phyloP scores from a whole-genome alignment of 2,113 vertebrate genomes.

The Arothron firmamentum region DNA sequence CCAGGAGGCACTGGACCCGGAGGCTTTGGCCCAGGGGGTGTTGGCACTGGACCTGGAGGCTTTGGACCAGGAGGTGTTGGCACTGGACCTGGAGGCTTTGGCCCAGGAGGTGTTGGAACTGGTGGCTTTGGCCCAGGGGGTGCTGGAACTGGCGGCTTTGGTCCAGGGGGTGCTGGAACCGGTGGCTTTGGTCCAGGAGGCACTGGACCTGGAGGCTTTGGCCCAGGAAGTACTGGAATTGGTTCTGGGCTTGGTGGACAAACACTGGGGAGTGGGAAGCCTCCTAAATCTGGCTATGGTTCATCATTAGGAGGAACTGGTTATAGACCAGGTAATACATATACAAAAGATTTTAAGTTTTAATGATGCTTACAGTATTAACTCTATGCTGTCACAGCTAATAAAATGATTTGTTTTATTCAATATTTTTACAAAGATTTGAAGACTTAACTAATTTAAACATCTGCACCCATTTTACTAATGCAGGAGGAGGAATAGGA shows the following conservation, averaged over 20 bases:
- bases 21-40: slow-evolving; percentile 16
- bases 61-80: slow-evolving; percentile 26
- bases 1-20: slow-evolving; percentile 36
- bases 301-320: slow-evolving; percentile 47
- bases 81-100: slow-evolving; percentile 31
- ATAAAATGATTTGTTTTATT: too few relatives aligned
- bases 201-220: slow-evolving; percentile 26
- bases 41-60: slow-evolving; percentile 1
- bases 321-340: slow-evolving; percentile 54
- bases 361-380: too few relatives aligned
- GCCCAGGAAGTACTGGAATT: slow-evolving; percentile 28
- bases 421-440: too few relatives aligned
- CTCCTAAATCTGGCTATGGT: slow-evolving; percentile 62
- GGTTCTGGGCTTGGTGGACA: slow-evolving; percentile 50
- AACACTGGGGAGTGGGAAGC: slow-evolving; percentile 56
- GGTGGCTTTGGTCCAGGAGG: slow-evolving; percentile 33
- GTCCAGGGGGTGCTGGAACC: slow-evolving; percentile 26
- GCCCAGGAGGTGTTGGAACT: slow-evolving; percentile 22
- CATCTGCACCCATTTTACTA: background rate
- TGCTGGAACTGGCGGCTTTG: slow-evolving; percentile 12
- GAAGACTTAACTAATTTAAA: too few relatives aligned
- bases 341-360: background rate
- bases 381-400: too few relatives aligned
- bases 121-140: slow-evolving; percentile 24
- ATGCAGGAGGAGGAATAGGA: slow-evolving; percentile 42